Evolutionary conservation across 2,888 invertebrate genomes (phyloP), one percentile per base, ranked within the genome.

Genomic region (Cyclophora albipunctata): DNA sequence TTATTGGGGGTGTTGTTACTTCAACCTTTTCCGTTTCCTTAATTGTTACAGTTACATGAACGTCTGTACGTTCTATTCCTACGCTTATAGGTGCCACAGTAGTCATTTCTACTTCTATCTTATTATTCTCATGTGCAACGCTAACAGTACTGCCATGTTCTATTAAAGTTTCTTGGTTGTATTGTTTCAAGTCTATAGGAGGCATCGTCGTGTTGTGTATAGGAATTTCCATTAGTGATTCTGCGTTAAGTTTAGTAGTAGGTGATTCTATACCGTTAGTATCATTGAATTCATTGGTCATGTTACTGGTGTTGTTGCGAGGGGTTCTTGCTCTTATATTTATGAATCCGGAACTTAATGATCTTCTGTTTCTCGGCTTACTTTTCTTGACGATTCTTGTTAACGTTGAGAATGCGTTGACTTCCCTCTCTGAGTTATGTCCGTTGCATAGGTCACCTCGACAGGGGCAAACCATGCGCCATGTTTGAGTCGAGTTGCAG

Each of bases 401-500:
- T 4, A 86, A 69, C 3, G 65, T 60, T 3, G 68, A 64, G 56
- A 87, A 88, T 0, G 87, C 84, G 40, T 76, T 71, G 4, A 53
- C 66, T 60, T 86, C 86, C 20, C 84, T 71, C 35, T 79, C 73
- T 0, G 78, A 74, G 55, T 77, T 80, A n/a, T 63, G 69, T 37
- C 84, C 85, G 57, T 88, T 88, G 64, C 88, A 88, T 33, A 86
- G 74, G 46, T 85, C 80, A 2, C 84, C 86, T 3, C 72, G 76
- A 57, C 88, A 88, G 0, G 88, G 82, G 53, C 88, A 88, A 1
- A 78, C 81, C 76, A 86, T 82, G 42, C 79, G 78, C 83, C 81
- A 85, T 1, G 75, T 81, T 50, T 72, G 78, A 2, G 83, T 81
- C 0, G 86, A 73, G 64, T 84, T 85, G 64, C 88, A 88, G 60